Percentiles rank a stretch among this genome's conserved stretches.
These are phyloP conservation scores for Metopia argyrocephala DNA, from an alignment of 2,888 invertebrate species.

Conservation along the genomic window DNA sequence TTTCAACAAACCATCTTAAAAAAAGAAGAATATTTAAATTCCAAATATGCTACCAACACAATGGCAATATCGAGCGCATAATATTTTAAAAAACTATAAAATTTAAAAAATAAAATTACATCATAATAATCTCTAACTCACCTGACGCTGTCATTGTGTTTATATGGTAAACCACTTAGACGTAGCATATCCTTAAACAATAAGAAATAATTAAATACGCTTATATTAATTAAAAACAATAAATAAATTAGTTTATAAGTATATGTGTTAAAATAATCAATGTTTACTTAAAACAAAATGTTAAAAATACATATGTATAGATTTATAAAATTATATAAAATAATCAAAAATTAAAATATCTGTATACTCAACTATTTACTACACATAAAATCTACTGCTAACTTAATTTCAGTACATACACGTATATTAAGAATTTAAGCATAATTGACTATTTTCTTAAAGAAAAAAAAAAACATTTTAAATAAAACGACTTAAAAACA, in stretches of 20 bases:
- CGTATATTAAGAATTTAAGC: background rate
- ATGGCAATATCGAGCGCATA: too few species aligned
- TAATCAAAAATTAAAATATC: background rate
- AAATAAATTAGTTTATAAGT: constrained; percentile 1
- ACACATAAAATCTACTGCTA: background rate
- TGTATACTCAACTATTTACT: background rate
- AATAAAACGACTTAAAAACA: background rate
- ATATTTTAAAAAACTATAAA: background rate
- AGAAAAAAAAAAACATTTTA: background rate
- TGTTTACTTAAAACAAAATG: constrained; percentile 6
- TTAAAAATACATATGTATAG: constrained; percentile 16
- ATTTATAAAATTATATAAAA: background rate
- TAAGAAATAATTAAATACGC: constrained; percentile 60
- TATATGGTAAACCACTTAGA: constrained; percentile 4
- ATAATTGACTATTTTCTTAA: constrained; percentile 14
- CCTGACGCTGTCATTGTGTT: constrained; percentile 6
- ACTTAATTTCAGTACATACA: background rate
- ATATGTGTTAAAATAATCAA: constrained; percentile 36
- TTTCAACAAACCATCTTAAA: too few species aligned
- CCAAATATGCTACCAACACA: too few species aligned
- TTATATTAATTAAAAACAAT: constrained; percentile 50
- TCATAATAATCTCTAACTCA: background rate
- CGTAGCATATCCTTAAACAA: constrained; percentile 39
- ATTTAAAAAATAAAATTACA: background rate
- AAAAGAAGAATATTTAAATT: too few species aligned